Conservation (phyloP, 2,888 invertebrate genomes). For the Monochamus alternatus region DNA sequence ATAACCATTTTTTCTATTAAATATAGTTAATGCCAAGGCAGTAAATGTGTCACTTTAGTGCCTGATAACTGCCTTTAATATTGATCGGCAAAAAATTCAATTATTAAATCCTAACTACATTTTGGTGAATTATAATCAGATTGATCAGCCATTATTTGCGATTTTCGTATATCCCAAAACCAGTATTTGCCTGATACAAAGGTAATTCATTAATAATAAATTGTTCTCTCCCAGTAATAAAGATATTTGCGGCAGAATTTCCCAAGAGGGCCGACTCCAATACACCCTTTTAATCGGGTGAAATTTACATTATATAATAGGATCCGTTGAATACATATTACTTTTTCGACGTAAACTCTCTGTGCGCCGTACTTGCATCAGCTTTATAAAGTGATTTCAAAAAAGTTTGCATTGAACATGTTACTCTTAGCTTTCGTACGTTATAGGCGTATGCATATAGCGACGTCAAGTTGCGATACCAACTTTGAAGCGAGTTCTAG, state of each 20-base stretch:
- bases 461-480: constrained; percentile 9
- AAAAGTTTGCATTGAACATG: constrained; percentile 16
- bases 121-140: no score
- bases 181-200: not conserved
- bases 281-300: constrained; percentile 43
- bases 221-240: constrained; percentile 38
- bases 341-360: constrained; percentile 38
- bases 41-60: no score
- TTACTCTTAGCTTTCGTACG: not conserved
- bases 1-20: no score
- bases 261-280: constrained; percentile 32
- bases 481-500: not conserved
- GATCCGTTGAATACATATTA: constrained; percentile 35
- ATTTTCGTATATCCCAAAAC: not conserved
- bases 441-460: not conserved
- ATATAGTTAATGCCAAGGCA: no score
- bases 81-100: no score
- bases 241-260: constrained; percentile 33
- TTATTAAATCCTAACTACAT: no score
- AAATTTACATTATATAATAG: constrained; percentile 49
- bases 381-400: constrained; percentile 10
- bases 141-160: no score
- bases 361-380: constrained; percentile 17
- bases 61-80: no score
- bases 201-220: constrained; percentile 25